Percentiles rank a stretch among this genome's conserved stretches.
Conservation (phyloP, 2,113 vertebrate genomes). For the Ranitomeya imitator region DNA sequence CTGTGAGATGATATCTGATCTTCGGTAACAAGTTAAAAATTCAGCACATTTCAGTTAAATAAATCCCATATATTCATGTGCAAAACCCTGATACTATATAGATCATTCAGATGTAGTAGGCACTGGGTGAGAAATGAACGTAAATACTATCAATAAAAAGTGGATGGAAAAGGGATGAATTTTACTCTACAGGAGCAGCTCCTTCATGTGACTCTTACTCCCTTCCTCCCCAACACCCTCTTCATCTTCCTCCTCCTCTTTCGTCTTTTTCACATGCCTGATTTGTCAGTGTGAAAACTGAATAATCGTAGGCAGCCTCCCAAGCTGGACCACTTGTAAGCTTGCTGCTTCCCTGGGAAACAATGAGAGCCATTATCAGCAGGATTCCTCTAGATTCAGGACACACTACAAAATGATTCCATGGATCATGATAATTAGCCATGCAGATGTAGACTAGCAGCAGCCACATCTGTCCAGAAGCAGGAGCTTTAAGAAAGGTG, state of each 20-base stretch:
- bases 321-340: slow-evolving; percentile 49
- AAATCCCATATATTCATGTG: slow-evolving; percentile 24
- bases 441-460: slow-evolving; percentile 10
- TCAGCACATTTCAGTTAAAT: slow-evolving; percentile 44
- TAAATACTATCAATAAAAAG: not conserved
- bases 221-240: slow-evolving; percentile 35
- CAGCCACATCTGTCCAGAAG: slow-evolving; percentile 31
- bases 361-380: slow-evolving; percentile 51
- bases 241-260: slow-evolving; percentile 37
- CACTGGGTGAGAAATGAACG: not conserved
- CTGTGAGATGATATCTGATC: slow-evolving; percentile 24
- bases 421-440: slow-evolving; percentile 30
- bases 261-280: slow-evolving; percentile 48
- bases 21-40: slow-evolving; percentile 18
- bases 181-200: slow-evolving; percentile 48
- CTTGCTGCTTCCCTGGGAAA: slow-evolving; percentile 47
- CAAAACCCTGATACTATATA: slow-evolving; percentile 19
- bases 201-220: slow-evolving; percentile 43
- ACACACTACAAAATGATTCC: slow-evolving; percentile 36
- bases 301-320: slow-evolving; percentile 51
- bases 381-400: slow-evolving; percentile 41
- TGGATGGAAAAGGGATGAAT: slow-evolving; percentile 35
- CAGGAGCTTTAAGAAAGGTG: not conserved
- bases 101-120: not conserved
- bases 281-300: slow-evolving; percentile 58